These are phyloP conservation scores for Erebia palarica DNA, from an alignment of 2,888 invertebrate species.

Conservation along the genomic window DNA sequence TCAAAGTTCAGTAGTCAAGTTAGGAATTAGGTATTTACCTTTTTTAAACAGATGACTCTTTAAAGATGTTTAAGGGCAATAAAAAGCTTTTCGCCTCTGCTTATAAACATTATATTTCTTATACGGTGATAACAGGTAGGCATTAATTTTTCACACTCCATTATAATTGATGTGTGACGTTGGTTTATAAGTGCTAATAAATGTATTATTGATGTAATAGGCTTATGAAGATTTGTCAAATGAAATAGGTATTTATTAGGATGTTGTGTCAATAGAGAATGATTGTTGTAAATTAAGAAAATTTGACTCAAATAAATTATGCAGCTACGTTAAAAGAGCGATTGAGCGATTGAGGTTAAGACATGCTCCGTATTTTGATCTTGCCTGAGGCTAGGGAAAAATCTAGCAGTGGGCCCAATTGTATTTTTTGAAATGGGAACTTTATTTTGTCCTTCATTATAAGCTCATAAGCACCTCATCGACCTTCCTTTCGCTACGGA, in stretches of 20 bases:
- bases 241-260: conserved; percentile 4
- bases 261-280: neutral
- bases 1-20: conserved; percentile 18
- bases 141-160: conserved; percentile 7
- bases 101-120: neutral
- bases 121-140: neutral
- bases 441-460: too few relatives aligned
- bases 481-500: too few relatives aligned
- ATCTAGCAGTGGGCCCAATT: too few relatives aligned
- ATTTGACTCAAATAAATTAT: too few relatives aligned
- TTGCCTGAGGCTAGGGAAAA: too few relatives aligned
- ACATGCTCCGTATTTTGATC: too few relatives aligned
- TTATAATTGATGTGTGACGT: neutral
- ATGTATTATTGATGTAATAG: conserved; percentile 8
- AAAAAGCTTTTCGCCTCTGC: conserved; percentile 2
- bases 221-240: neutral
- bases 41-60: neutral
- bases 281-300: neutral
- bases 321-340: too few relatives aligned
- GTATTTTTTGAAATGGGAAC: too few relatives aligned
- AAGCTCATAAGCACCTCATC: too few relatives aligned
- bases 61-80: neutral
- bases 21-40: conserved; percentile 2
- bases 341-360: too few relatives aligned
- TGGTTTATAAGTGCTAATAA: conserved; percentile 9